Evolutionary conservation across 2,888 invertebrate genomes (phyloP), one percentile per base, ranked within the genome.

Genomic region (Caenorhabditis afra): DNA sequence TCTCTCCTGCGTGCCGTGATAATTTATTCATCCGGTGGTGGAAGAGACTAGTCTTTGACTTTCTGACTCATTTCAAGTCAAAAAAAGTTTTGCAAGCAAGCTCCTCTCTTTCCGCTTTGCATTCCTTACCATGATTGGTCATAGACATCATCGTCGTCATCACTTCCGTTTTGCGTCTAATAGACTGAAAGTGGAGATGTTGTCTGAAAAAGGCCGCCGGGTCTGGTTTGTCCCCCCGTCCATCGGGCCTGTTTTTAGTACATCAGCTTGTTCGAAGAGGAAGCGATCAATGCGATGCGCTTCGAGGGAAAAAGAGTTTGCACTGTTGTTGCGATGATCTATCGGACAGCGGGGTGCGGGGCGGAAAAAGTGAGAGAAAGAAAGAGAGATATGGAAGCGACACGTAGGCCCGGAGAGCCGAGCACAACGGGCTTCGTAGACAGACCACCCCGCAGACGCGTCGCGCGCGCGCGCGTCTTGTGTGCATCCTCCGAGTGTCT

Each of bases 1-100:
- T 49, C 47, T 45, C 52, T 52, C 52, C 44, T 68, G 59, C 59
- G 53, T 37, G 61, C 61, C 47, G 44, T 55, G 70, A 70, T 70
- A 70, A 70, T 70, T 70, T 70, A 70, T 70, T 70, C 70, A 70
- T 70, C 61, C 61, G 70, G 53, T 62, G 47, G 44, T 8, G 29
- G 59, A 47, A 58, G 45, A 18, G 44, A 55, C 62, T 49, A 62
- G 70, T 61, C 70, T 53, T 68, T 68, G 68, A 52, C 70, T 68
- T 68, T 57, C 39, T 68, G 58, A 50, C 58, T 68, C 50, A 37
- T 44, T 29, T 16, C 29, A 29, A 29, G 29, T 29, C 29, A 29
- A 29, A n/a, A n/a, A n/a, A 29, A 29, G 29, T 29, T 29, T 29
- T 29, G 29, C 29, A 29, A 29, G 7, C 29, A 7, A 29, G 29